These are phyloP conservation scores for Coendou prehensilis DNA, from an alignment of 2,797 vertebrate species.

Conservation along the genomic window DNA sequence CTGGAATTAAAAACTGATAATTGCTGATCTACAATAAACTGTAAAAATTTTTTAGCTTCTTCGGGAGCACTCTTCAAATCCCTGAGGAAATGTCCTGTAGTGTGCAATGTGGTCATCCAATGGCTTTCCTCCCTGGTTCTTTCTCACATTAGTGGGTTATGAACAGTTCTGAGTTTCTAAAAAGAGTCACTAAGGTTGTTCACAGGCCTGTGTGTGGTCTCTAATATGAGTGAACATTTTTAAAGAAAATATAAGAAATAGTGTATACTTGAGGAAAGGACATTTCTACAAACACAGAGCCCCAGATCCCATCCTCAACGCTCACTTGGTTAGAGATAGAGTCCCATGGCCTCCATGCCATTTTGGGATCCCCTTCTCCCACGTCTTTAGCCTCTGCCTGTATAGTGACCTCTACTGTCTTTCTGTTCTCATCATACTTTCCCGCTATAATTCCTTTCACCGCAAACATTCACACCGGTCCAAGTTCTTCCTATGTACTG, in stretches of 20 bases:
- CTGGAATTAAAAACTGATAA: not conserved
- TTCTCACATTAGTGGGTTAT: not conserved
- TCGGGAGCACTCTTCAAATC: too few species aligned
- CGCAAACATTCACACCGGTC: not conserved
- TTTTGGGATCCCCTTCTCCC: not conserved
- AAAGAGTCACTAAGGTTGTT: not conserved
- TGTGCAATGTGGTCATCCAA: not conserved
- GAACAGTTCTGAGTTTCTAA: not conserved
- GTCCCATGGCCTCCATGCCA: too few species aligned
- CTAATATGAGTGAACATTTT: not conserved
- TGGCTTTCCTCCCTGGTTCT: not conserved
- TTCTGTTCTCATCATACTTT: not conserved
- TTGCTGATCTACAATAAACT: not conserved
- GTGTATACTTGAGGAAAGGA: too few species aligned
- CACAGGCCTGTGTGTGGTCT: not conserved
- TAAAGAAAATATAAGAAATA: too few species aligned
- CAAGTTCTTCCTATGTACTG: not conserved
- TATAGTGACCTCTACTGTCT: fast-evolving
- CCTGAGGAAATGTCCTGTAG: not conserved
- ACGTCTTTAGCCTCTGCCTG: not conserved
- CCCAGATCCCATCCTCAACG: not conserved
- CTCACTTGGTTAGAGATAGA: not conserved
- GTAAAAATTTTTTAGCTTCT: not conserved
- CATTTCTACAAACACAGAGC: not conserved
- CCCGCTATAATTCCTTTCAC: not conserved